Base-by-base conservation (phyloP, 37 sponge, comb jelly and placozoan species). In the Chondrosia reniformis region DNA sequence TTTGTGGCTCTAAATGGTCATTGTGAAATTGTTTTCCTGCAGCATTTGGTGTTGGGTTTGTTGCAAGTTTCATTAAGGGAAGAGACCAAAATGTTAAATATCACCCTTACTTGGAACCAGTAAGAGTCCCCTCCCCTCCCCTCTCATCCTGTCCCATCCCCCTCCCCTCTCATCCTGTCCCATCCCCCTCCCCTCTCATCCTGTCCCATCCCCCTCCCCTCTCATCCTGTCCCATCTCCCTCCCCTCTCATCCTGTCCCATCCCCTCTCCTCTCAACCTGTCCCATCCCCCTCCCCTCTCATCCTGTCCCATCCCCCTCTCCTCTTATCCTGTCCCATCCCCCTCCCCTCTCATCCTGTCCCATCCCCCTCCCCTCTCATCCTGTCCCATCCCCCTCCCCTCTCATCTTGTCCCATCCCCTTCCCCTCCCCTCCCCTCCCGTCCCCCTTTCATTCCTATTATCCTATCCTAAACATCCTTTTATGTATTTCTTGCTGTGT, bases 51-150 rank as follows among this genome's bases (percentile, higher is more conserved):
- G 8, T 66, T 5, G 67, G 67, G 7, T 36, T 66, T 5, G 67
- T 40, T 66, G 33, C 33, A 8, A 19, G 19, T 8, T 15, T 66
- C 6, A 31, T 8, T 7, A 4, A 33, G 6, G 4, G 38, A 17
- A 66, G 4, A 12, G 7, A 61, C 25, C 17, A 22, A 61, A 61
- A 28, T 66, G 36, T 40, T 5, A 5, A n/a, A 36, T 3, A 36
- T 4, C 13, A 66, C 39, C 67, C 67, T 33, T 66, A 66, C 67
- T 19, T 66, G 39, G 38, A 66, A 31, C 67, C 67, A 8, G 67
- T 66, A 17, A 66, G 67, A 8, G 6, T 19, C 10, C 52, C 15
- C 52, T 19, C 52, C 15, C 52, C 52, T 19, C 52, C 10, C 52
- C 52, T 15, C 52, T 49, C 52, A 49, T 15, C 52, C 52, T 49